Percentiles rank a stretch among this genome's conserved stretches.
Conservation (phyloP, 2,797 vertebrate genomes). For the Sciaenops ocellatus region DNA sequence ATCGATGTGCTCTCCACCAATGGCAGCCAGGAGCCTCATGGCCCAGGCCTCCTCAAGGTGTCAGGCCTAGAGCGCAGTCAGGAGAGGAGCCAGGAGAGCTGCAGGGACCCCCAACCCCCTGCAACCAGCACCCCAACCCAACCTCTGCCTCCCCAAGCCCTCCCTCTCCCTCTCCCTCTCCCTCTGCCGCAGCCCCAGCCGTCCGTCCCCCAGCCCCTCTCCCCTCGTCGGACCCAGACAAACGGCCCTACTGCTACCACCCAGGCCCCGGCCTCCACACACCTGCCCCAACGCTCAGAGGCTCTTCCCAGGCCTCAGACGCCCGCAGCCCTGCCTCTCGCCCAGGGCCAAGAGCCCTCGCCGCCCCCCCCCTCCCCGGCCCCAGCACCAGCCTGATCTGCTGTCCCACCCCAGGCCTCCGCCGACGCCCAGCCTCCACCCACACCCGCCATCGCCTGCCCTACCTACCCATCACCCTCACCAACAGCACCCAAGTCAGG, state of each 20-base stretch:
- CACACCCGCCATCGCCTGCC: constrained; percentile 84
- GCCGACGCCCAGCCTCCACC: constrained; percentile 78
- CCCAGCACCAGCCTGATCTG: constrained; percentile 78
- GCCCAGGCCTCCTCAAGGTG: constrained; percentile 91
- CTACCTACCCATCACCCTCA: constrained; percentile 84
- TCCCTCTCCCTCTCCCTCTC: constrained; percentile 63
- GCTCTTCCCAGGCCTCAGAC: constrained; percentile 79
- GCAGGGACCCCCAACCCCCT: constrained; percentile 85
- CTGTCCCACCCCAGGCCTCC: constrained; percentile 79
- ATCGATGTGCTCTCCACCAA: constrained; percentile 88
- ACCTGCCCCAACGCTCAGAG: constrained; percentile 77
- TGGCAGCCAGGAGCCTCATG: constrained; percentile 90
- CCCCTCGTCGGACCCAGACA: constrained; percentile 77
- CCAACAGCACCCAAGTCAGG: constrained; percentile 84
- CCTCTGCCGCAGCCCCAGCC: constrained; percentile 49
- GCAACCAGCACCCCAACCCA: constrained; percentile 86
- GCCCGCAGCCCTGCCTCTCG: constrained; percentile 81
- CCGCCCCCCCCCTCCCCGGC: constrained; percentile 72
- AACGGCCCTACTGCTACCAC: constrained; percentile 39
- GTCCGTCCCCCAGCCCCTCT: constrained; percentile 64
- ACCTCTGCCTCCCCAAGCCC: constrained; percentile 75
- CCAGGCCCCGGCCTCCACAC: constrained; percentile 83
- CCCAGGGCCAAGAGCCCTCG: constrained; percentile 79
- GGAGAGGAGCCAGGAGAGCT: constrained; percentile 95
- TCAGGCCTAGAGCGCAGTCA: constrained; percentile 98